phyloP scores from a whole-genome alignment of 1,140 invertebrate species.

The Ptiloglossa arizonensis region DNA sequence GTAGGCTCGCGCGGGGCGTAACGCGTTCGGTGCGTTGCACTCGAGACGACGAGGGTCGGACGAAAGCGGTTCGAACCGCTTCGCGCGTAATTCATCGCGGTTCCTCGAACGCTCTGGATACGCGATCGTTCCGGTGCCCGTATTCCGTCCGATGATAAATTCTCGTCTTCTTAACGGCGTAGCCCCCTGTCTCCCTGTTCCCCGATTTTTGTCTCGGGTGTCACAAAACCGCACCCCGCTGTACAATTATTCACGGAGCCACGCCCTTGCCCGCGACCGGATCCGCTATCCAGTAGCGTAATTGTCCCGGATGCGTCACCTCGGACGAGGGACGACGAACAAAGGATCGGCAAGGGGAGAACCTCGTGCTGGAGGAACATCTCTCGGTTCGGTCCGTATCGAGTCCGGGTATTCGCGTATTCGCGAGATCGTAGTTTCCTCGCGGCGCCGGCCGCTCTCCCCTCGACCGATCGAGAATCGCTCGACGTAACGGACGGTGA shows the following conservation, averaged over 20 bases:
- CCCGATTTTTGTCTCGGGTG: conserved; percentile 57
- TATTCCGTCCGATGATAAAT: conserved; percentile 42
- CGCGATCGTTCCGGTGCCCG: background rate
- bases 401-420: too few relatives aligned
- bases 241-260: conserved; percentile 49
- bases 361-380: too few relatives aligned
- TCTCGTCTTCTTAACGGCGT: conserved; percentile 60
- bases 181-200: too few relatives aligned
- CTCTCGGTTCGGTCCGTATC: too few relatives aligned
- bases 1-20: background rate
- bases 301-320: conserved; percentile 13
- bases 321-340: conserved; percentile 13
- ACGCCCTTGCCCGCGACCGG: conserved; percentile 25
- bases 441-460: too few relatives aligned
- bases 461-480: background rate
- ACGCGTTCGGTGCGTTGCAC: background rate
- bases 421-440: too few relatives aligned
- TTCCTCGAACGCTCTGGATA: too few relatives aligned
- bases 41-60: background rate
- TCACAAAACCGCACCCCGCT: conserved; percentile 41
- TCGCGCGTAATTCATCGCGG: background rate
- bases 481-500: conserved; percentile 11
- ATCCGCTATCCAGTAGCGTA: conserved; percentile 47
- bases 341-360: background rate
- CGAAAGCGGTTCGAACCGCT: background rate